Base-by-base conservation (phyloP, 2,113 vertebrate species). In the Vidua macroura region DNA sequence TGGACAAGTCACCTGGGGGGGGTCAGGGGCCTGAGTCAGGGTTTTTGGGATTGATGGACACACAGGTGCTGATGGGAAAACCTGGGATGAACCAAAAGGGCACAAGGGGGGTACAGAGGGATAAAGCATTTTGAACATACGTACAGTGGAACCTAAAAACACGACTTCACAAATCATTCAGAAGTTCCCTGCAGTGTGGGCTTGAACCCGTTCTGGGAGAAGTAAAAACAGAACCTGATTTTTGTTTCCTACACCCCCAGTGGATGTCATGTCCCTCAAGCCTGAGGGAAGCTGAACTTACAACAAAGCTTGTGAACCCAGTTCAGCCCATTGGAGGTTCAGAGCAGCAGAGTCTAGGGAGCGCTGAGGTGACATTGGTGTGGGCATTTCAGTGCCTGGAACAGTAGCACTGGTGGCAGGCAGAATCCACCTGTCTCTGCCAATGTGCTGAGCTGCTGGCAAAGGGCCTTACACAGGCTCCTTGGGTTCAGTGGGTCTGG, bases 401-500 rank as follows among this genome's bases (percentile, higher is more conserved):
- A 73, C 12, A 1, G 27, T 2, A 13, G 20, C 48, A 4, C 8
- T 33, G 23, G 17, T 23, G 49, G 27, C 39, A 82, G 73, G 22
- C 25, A 58, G 37, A 25, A 52, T 10, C 30, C 18, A 14, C 20
- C 10, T 59, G 69, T 44, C 8, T 64, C 18, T 86, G 35, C 10
- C 15, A n/a, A 2, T 3, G 1, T 6, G 12, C 44, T 37, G 44
- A 51, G 13, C 33, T 64, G 6, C 13, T 59, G 30, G 15, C 15
- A 53, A 49, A 25, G 20, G 11, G 13, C 0, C 0, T 37, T 27
- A 2, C 2, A 0, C 8, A 48, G 5, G 7, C 37, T 22, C 15
- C 17, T 41, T 13, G 43, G 13, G 44, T 33, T 70, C 11, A 13
- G 43, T 12, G 35, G 6, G 11, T 28, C 16, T 87, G 37, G 24